A percentile compares a stretch with the other conserved stretches of the same genome.
These are phyloP conservation scores for Metallyticus violacea DNA, from an alignment of 2,888 invertebrate species.

Conservation along the genomic window DNA sequence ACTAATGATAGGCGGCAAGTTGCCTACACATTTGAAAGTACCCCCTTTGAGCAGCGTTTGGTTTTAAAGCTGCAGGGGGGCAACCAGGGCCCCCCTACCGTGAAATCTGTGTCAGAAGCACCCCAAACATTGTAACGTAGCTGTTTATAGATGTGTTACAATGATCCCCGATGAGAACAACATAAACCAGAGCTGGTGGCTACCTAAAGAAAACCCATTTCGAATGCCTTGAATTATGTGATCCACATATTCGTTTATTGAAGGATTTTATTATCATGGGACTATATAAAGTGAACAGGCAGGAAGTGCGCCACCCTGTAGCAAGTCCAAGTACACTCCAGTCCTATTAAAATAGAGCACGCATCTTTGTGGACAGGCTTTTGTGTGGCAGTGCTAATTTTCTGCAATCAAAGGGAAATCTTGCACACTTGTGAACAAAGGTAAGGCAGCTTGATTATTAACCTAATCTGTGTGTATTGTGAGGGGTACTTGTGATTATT, in stretches of 20 bases:
- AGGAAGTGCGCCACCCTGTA: background rate
- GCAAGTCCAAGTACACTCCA: background rate
- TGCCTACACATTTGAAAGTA: background rate
- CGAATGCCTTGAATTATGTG: background rate
- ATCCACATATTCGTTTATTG: background rate
- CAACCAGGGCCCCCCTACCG: background rate
- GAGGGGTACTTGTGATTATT: no score
- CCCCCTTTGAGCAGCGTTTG: background rate
- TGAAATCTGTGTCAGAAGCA: background rate
- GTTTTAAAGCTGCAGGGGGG: background rate
- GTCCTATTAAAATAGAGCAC: background rate
- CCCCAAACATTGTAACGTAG: background rate
- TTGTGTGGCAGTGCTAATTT: no score
- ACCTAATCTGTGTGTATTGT: no score
- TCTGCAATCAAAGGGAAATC: no score
- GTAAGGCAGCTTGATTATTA: no score
- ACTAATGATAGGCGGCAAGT: background rate
- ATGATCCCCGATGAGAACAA: background rate
- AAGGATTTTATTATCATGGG: background rate
- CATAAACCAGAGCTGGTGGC: background rate
- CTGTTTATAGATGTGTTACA: background rate
- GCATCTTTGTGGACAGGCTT: no score
- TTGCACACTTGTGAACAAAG: no score
- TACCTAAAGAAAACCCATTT: background rate
- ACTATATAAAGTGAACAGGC: background rate